Evolutionary conservation across 2,797 vertebrate species (phyloP), one percentile per base, ranked within the genome.

Genomic region (Balearica regulorum): DNA sequence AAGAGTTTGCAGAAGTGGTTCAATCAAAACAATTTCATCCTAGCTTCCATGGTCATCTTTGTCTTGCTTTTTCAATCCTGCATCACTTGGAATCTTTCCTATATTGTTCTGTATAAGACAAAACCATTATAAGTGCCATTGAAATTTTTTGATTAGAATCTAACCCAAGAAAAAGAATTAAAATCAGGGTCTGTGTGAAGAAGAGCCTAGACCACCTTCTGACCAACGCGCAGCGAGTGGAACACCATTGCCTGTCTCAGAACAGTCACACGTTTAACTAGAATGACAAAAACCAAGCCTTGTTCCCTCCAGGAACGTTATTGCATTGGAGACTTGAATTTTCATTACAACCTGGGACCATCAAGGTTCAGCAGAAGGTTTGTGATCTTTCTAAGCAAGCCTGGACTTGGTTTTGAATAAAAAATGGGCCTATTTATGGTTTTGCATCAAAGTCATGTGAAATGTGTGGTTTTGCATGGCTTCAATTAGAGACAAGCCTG

Each of bases 361-460:
- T 61, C 54, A 80, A 95, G 76, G 86, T 91, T 94, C 87, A 89
- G 79, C 54, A 94, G 85, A 96, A 96, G 75, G 71, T 94, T 66
- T 96, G 57, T 76, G 75, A 96, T 88, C 79, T 87, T 94, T 89
- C 75, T 80, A 88, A 93, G 92, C 51, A 93, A 97, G 87, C 76
- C 94, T 93, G 84, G 92, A 85, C 65, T 83, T 95, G 12, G 72
- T 96, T 97, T 96, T 55, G 64, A 80, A 89, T 93, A 64, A 92
- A 94, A 96, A 91, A 89, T 48, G 29, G 68, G 69, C 48, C 78
- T 92, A 94, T 94, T 96, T 97, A 91, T 91, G 93, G 93, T 69
- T 96, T 96, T 92, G 82, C 94, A 96, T 97, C 95, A 96, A 96
- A 97, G 96, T 92, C 89, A 92, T 94, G 92, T 72, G 92, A 97